Base-by-base conservation (phyloP, 2,888 invertebrate species). In the Eubasilissa splendida region DNA sequence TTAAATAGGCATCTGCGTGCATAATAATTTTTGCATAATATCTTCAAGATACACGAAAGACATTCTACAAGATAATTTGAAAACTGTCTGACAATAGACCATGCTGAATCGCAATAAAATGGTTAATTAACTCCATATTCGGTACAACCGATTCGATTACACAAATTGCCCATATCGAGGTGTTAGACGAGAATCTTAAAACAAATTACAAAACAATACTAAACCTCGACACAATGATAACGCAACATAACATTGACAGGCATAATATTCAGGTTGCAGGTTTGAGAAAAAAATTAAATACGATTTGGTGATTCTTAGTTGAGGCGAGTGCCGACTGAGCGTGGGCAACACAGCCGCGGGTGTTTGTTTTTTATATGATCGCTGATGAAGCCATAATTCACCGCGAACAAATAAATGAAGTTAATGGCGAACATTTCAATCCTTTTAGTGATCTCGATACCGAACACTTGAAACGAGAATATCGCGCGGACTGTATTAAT, bases 281-380 rank as follows among this genome's bases (percentile, higher is more conserved):
- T 63, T 63, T 11, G 33, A 31, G 5, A 33, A 63, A 33, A 63
- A 5, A 33, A 22, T 63, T 22, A 63, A 5, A 10, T 33, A 33
- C 5, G 63, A 63, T 63, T 63, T 33, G 31, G 63, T 10, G 63
- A 63, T 63, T 63, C 33, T 11, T 33, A 12, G 12, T 12, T 22
- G 31, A 63, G 33, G 31, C 63, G 22, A 52, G 52, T 52, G 70
- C 22, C 53, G 70, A 52, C 70, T 22, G n/a, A 12, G 53, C 68
- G 70, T 70, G 70, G 70, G 70, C 53, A 11, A 12, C 22, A 53
- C 31, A 12, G 52, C 56, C 33, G 71, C 56, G 71, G 71, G 71
- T 73, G 71, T 56, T 11, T 73, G 71, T 73, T 33, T 73, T n/a
- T 56, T 58, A 73, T 56, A 58, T 31, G 71, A 56, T 56, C 54